Base-by-base conservation (phyloP, 2,113 vertebrate species). In the Salvelinus namaycush region DNA sequence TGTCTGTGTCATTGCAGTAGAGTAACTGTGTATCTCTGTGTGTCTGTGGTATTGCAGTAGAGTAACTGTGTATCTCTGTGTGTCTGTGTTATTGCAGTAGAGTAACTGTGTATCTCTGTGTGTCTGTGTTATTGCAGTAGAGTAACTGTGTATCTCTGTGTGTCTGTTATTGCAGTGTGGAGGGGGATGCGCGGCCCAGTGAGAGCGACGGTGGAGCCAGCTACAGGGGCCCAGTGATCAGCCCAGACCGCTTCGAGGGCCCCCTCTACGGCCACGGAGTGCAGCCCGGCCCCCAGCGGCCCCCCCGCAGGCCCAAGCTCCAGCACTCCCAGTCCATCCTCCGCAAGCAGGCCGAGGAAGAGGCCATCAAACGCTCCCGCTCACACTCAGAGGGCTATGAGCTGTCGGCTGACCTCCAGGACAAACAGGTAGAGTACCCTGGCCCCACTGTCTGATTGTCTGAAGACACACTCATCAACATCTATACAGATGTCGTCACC, bases 341-440 rank as follows among this genome's bases (percentile, higher is more conserved):
- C 76, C 95, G 98, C 65, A 99, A 99, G 87, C 97, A 99, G 87
- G 97, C 97, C 0, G 98, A 99, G 88, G 97, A 99, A 73, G 98
- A 99, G 79, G 97, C 97, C 83, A 98, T 99, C 90, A 99, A 99
- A 88, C 93, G 98, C 78, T 98, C 97, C 0, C 90, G 96, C 74
- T 99, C 97, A 0, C 95, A 98, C 76, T 99, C 98, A 0, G 97
- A 99, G 93, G 97, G 97, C 95, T 99, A 99, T 94, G 98, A 99
- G 93, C 96, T 99, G 91, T 99, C 98, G 72, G 96, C 97, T 2
- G 98, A 99, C 90, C 94, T 99, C 71, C 98, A 99, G 89, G 97
- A 99, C 89, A 99, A 99, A 89, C 97, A 99, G 97, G 98, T 99
- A n/a, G 29, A 9, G 9, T 18, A 67, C 13, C 26, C 16, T 11